Percentiles rank a stretch among this genome's conserved stretches.
Conservation (phyloP, 2,113 vertebrate species). For the Sakesphorus luctuosus region DNA sequence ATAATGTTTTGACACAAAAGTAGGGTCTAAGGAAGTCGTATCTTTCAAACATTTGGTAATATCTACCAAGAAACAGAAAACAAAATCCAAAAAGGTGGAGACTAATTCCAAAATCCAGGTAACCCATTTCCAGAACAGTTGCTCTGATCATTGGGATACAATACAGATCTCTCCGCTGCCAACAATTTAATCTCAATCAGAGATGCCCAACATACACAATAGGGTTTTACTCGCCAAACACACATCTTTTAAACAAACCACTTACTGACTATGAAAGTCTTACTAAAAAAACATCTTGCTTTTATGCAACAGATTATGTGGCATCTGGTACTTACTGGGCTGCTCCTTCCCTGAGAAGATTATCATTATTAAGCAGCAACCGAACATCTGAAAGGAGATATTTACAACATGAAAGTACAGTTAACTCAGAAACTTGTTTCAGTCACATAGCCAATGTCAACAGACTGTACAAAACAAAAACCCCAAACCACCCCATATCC, state of each 20-base stretch:
- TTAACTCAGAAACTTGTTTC: slow-evolving; percentile 28
- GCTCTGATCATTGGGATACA: neutral
- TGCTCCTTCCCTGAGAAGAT: slow-evolving; percentile 97
- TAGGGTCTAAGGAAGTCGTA: neutral
- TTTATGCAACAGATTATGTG: neutral
- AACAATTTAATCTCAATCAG: neutral
- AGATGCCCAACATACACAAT: neutral
- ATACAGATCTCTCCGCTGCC: neutral
- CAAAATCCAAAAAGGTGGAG: neutral
- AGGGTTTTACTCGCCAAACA: neutral
- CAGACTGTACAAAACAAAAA: neutral
- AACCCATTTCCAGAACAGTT: neutral
- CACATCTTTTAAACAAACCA: neutral
- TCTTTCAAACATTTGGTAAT: neutral
- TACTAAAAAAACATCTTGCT: neutral
- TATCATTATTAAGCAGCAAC: slow-evolving; percentile 95
- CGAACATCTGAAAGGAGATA: slow-evolving; percentile 87
- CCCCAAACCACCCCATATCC: neutral
- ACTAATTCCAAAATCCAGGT: neutral
- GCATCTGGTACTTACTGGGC: slow-evolving; percentile 87
- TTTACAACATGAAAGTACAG: neutral
- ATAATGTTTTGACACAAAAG: neutral
- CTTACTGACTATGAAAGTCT: neutral
- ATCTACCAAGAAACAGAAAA: neutral
- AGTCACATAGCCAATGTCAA: neutral